These are phyloP conservation scores for Thereva nobilitata DNA, from an alignment of 2,888 invertebrate genomes.

Conservation along the genomic window DNA sequence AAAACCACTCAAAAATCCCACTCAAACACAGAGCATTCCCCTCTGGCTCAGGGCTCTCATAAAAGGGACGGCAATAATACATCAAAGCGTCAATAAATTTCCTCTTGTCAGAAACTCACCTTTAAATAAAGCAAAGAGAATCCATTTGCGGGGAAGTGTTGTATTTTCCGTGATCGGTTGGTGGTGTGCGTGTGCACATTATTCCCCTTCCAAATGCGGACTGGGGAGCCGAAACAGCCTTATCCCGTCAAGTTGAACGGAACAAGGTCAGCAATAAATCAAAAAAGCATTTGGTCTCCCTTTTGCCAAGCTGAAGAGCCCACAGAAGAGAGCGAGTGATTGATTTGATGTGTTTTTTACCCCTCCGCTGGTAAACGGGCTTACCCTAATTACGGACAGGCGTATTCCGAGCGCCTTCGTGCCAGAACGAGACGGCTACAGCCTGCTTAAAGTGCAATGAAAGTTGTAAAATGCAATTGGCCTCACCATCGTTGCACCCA, in stretches of 20 bases:
- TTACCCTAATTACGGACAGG: too few species aligned
- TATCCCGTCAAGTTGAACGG: slow-evolving; percentile 55
- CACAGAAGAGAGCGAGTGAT: slow-evolving; percentile 25
- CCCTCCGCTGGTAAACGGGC: background rate
- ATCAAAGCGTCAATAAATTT: slow-evolving; percentile 40
- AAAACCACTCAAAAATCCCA: slow-evolving; percentile 18
- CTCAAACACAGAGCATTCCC: slow-evolving; percentile 33
- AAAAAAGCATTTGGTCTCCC: slow-evolving; percentile 42
- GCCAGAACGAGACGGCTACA: background rate
- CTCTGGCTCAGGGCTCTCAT: background rate
- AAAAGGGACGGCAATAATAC: slow-evolving; percentile 39
- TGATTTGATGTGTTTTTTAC: background rate
- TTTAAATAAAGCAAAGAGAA: slow-evolving; percentile 10
- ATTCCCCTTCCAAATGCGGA: slow-evolving; percentile 40
- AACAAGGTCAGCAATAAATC: slow-evolving; percentile 59
- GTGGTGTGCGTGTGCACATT: background rate
- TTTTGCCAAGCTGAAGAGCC: slow-evolving; percentile 36
- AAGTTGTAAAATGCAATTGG: slow-evolving; percentile 40
- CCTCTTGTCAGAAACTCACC: slow-evolving; percentile 13
- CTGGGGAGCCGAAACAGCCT: slow-evolving; percentile 58
- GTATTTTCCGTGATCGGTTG: too few species aligned
- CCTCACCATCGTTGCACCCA: slow-evolving; percentile 36
- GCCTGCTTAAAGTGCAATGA: slow-evolving; percentile 4
- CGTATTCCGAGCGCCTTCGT: background rate
- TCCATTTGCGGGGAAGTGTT: background rate